phyloP scores from a whole-genome alignment of 2,888 invertebrate species.

The Desoria tigrina region DNA sequence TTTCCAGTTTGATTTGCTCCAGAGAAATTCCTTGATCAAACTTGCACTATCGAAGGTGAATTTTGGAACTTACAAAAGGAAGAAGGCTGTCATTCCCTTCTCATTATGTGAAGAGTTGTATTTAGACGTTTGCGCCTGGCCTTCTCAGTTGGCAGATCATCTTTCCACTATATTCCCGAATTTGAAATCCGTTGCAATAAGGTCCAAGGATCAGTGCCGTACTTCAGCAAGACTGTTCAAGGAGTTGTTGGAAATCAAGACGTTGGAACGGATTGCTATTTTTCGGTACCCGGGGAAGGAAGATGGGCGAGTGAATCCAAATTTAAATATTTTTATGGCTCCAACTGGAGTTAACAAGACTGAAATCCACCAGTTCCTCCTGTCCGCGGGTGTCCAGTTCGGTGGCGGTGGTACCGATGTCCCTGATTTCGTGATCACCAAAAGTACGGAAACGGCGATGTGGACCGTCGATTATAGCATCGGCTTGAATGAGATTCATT shows the following conservation, averaged over 20 bases:
- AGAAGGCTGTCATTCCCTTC: neutral
- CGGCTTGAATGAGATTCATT: neutral
- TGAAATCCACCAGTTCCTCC: neutral
- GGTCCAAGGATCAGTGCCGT: conserved; percentile 3
- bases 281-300: conserved; percentile 5
- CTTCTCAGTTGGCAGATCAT: neutral
- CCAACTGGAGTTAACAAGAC: neutral
- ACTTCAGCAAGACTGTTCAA: neutral
- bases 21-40: neutral
- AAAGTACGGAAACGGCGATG: neutral
- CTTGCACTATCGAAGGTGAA: conserved; percentile 7
- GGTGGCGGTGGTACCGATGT: neutral
- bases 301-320: neutral
- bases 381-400: neutral
- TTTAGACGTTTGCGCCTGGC: conserved; percentile 14
- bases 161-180: conserved; percentile 5
- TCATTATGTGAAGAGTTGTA: conserved; percentile 3
- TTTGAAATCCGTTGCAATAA: conserved; percentile 1
- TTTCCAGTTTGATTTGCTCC: neutral
- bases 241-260: conserved; percentile 1
- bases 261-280: neutral
- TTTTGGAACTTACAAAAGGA: conserved; percentile 4
- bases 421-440: conserved; percentile 11
- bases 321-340: conserved; percentile 6
- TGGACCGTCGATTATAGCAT: neutral